Evolutionary conservation across 2,888 invertebrate genomes (phyloP).

Genomic region (Crocallis elinguaria): DNA sequence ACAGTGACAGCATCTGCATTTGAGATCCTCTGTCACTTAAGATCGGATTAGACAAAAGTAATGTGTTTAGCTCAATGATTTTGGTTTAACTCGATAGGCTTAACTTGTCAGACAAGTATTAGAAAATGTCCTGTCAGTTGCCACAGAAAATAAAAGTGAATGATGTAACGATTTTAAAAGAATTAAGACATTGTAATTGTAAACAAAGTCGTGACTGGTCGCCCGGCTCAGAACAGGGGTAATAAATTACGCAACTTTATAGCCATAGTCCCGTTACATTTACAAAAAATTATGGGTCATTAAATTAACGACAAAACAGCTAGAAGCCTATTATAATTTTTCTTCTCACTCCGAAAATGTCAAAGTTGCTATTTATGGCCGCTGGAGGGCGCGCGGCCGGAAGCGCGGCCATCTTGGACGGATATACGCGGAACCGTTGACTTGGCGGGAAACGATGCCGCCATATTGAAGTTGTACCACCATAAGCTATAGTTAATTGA

Average conservation of each 20-base stretch:
- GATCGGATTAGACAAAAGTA: too few species aligned
- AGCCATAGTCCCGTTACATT: constrained; percentile 13
- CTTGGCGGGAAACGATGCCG: constrained; percentile 51
- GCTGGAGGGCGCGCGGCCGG: constrained; percentile 43
- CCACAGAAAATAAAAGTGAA: too few species aligned
- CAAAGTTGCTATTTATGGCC: constrained; percentile 33
- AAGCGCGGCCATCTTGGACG: constrained; percentile 52
- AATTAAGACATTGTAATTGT: neutral
- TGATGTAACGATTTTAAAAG: too few species aligned
- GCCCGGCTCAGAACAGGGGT: neutral
- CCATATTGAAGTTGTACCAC: constrained; percentile 42
- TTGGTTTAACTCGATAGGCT: too few species aligned
- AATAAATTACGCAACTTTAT: constrained; percentile 18
- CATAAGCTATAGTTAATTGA: constrained; percentile 1
- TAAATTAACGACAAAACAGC: constrained; percentile 7
- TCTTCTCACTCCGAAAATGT: constrained; percentile 31
- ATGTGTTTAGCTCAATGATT: too few species aligned
- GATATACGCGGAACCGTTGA: constrained; percentile 44
- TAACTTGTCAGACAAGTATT: too few species aligned
- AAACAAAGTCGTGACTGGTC: neutral
- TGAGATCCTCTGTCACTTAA: too few species aligned
- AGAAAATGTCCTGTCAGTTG: too few species aligned
- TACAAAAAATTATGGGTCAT: constrained; percentile 14
- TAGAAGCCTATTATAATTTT: constrained; percentile 8
- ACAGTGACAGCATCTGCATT: too few species aligned